A percentile compares a stretch with the other conserved stretches of the same genome.
Conservation (phyloP, 2,888 invertebrate genomes). For the Sympetrum striolatum region DNA sequence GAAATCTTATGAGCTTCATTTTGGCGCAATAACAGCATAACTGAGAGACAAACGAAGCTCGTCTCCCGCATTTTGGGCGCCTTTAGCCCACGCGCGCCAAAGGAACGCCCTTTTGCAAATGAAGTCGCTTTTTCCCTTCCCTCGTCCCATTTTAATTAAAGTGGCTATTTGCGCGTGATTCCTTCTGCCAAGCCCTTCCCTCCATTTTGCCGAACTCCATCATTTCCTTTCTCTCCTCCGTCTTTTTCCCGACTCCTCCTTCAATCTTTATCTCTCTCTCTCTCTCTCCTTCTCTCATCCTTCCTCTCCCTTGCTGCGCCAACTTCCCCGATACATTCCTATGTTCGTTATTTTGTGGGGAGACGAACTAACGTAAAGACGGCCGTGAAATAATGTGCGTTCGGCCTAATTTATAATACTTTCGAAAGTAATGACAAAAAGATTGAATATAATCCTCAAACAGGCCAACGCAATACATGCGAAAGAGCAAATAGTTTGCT, state of each 20-base stretch:
- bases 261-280: not conserved
- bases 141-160: conserved; percentile 26
- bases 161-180: conserved; percentile 24
- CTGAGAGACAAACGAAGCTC: no score
- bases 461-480: no score
- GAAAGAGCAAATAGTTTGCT: no score
- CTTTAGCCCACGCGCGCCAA: not conserved
- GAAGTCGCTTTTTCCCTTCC: conserved; percentile 3
- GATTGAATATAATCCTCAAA: no score
- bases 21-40: no score
- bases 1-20: no score
- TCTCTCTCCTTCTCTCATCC: not conserved
- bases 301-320: not conserved
- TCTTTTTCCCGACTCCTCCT: not conserved
- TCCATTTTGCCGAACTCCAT: not conserved
- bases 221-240: not conserved
- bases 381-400: no score
- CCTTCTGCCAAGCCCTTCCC: not conserved
- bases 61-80: no score
- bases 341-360: no score
- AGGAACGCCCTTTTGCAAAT: conserved; percentile 17
- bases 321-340: not conserved
- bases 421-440: no score
- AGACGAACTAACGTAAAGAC: no score
- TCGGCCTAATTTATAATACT: no score